These are phyloP conservation scores for Triplophysa dalaica DNA, from an alignment of 2,113 vertebrate genomes.

Conservation along the genomic window DNA sequence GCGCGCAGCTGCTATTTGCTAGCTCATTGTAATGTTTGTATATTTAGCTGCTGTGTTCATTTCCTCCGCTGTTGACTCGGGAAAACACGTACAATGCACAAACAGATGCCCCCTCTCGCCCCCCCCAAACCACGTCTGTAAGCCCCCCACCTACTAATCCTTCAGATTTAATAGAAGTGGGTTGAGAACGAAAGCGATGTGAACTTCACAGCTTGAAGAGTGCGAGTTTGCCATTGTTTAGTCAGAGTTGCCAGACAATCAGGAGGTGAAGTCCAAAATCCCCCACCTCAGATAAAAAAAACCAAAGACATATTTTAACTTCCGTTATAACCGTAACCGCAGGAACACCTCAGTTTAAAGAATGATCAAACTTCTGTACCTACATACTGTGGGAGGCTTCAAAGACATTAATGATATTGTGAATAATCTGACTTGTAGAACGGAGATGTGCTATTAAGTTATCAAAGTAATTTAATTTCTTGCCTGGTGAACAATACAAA, in stretches of 20 bases:
- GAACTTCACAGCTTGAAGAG: constrained; percentile 58
- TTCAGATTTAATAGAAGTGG: constrained; percentile 49
- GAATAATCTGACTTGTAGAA: too few relatives aligned
- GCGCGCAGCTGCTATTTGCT: constrained; percentile 62
- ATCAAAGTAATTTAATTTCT: too few relatives aligned
- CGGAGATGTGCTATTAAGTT: too few relatives aligned
- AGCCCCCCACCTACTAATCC: constrained; percentile 18
- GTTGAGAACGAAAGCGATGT: constrained; percentile 60
- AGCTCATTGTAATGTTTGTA: constrained; percentile 70
- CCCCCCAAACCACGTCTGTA: constrained; percentile 30
- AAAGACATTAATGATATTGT: too few relatives aligned
- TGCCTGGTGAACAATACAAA: too few relatives aligned
- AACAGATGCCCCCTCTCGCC: constrained; percentile 36
- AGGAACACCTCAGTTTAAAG: neutral
- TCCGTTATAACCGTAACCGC: neutral
- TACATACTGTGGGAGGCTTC: too few relatives aligned
- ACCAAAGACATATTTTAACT: neutral
- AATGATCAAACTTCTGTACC: neutral
- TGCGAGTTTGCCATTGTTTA: constrained; percentile 45
- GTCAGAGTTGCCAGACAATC: constrained; percentile 44
- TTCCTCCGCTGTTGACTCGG: constrained; percentile 69
- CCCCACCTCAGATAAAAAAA: neutral
- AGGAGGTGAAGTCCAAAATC: constrained; percentile 36
- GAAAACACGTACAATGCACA: constrained; percentile 72
- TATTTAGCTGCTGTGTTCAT: constrained; percentile 72